Conservation (phyloP, 2,113 vertebrate species). For the Pachycephala philippinensis region DNA sequence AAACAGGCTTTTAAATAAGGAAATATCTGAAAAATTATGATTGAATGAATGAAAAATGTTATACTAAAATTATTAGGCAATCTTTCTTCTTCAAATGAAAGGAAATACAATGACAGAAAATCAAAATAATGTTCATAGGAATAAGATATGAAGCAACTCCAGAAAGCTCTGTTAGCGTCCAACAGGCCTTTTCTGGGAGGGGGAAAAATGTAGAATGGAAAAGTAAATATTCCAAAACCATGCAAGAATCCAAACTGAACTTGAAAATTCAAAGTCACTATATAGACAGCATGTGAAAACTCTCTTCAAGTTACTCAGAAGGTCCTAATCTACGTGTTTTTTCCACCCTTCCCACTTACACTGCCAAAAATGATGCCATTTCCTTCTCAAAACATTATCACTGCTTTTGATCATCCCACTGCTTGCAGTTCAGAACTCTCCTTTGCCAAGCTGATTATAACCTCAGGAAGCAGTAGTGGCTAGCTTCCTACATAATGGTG, state of each 20-base stretch:
- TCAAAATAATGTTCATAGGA: background rate
- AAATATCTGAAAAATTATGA: background rate
- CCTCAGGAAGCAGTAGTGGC: background rate
- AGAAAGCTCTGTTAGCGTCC: background rate
- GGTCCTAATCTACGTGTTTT: background rate
- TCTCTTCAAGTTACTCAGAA: background rate
- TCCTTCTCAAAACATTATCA: constrained; percentile 45
- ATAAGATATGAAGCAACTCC: background rate
- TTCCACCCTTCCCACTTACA: background rate
- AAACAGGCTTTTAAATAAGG: background rate
- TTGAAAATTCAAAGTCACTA: background rate
- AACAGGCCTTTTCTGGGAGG: background rate
- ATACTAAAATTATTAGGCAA: background rate
- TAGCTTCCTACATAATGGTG: background rate
- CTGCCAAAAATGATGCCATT: constrained; percentile 42
- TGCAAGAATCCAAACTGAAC: background rate
- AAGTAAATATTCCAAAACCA: background rate
- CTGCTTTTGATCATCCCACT: constrained; percentile 29
- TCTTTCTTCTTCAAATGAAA: background rate
- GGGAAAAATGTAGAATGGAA: background rate
- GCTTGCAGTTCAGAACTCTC: background rate
- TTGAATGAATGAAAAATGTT: background rate
- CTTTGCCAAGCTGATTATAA: constrained; percentile 8
- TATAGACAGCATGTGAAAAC: background rate
- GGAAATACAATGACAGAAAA: background rate